Conservation (phyloP, 2,888 invertebrate genomes). For the Chalcis sispes region DNA sequence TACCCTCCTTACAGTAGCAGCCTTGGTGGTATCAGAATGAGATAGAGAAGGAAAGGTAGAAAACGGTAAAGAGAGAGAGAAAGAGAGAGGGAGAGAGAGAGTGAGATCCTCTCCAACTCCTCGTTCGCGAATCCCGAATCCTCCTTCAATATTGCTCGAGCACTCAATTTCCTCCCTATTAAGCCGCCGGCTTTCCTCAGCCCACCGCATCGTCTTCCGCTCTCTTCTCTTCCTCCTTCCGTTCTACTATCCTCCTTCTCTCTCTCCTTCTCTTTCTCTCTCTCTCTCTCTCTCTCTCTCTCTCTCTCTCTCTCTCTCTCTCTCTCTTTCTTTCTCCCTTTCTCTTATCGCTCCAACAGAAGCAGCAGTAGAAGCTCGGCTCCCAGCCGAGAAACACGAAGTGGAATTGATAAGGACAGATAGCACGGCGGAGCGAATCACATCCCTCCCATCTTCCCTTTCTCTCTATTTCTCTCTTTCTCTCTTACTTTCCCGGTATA, state of each 20-base stretch:
- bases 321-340: neutral
- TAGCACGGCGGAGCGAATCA: conserved; percentile 30
- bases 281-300: neutral
- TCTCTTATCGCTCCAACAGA: conserved; percentile 25
- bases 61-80: conserved; percentile 23
- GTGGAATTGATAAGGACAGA: conserved; percentile 59
- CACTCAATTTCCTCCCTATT: conserved; percentile 77
- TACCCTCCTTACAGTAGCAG: conserved; percentile 62
- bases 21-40: conserved; percentile 1
- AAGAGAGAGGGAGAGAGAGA: neutral
- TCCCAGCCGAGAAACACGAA: conserved; percentile 51
- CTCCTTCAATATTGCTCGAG: conserved; percentile 76
- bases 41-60: conserved; percentile 1
- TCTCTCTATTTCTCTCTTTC: conserved; percentile 32
- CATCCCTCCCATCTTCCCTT: too few species aligned
- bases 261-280: conserved; percentile 20
- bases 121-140: conserved; percentile 71
- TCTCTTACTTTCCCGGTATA: conserved; percentile 57
- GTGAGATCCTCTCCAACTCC: conserved; percentile 50
- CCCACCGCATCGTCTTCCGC: conserved; percentile 62
- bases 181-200: conserved; percentile 73
- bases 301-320: conserved; percentile 1
- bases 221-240: conserved; percentile 24
- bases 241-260: neutral
- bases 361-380: conserved; percentile 27